Base-by-base conservation (phyloP, 2,113 vertebrate genomes). In the Nibea coibor region DNA sequence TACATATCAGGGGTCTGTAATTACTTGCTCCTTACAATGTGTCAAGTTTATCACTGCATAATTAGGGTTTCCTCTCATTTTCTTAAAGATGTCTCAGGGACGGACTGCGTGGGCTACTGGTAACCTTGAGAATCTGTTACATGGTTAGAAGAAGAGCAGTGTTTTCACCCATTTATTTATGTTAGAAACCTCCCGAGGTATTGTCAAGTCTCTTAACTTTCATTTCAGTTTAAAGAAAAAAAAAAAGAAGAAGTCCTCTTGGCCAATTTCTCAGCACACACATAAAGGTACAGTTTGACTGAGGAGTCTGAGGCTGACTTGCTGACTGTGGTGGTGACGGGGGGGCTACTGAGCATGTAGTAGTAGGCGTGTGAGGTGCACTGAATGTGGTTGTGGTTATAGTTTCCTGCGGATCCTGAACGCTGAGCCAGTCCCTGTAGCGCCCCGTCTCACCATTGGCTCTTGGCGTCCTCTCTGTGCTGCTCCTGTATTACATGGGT, bases 401-500 rank as follows among this genome's bases (percentile, higher is more conserved):
- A 93, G 92, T 94, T 95, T 96, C 95, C 95, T 96, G 95, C 95
- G 90, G 92, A 95, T 94, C 78, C 84, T 94, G 93, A 95, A 95
- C 87, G 91, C 95, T 96, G 95, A 96, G 95, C 95, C 95, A 95
- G 94, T 93, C 89, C 68, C 56, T 45, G 88, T 90, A 92, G 91
- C 67, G 15, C 76, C 81, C 81, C 54, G 70, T 84, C 88, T 84
- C 92, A 75, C 75, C 89, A 74, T 43, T 16, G 74, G 50, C 78
- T 84, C 77, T 59, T 43, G 75, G 54, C 76, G 72, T 83, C 86
- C 85, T 90, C 81, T 57, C 78, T 78, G 81, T 78, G 80, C 84
- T 78, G 77, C 90, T 93, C 90, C 89, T 90, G 83, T 72, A 72
- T 78, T 42, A 74, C 81, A 39, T 78, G 64, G 71, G 77, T 88